phyloP scores from a whole-genome alignment of 2,113 vertebrate genomes.

The Raphicerus campestris region DNA sequence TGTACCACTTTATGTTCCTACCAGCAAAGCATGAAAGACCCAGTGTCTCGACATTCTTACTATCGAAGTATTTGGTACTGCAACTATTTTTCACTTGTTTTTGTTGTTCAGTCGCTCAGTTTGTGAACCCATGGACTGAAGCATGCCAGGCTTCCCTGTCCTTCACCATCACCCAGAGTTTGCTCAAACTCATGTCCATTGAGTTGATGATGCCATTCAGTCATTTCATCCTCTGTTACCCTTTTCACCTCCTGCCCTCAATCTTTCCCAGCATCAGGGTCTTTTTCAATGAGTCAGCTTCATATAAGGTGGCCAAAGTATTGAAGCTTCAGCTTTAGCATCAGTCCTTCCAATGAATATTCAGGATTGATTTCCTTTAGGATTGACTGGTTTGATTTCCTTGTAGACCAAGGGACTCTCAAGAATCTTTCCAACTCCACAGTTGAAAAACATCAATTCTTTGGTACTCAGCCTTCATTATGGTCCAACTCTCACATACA shows the following conservation, averaged over 20 bases:
- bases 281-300: neutral
- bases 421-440: neutral
- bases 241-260: neutral
- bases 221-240: neutral
- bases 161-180: neutral
- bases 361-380: neutral
- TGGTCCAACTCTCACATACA: neutral
- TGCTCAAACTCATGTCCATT: neutral
- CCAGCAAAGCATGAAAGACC: neutral
- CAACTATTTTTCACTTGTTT: neutral
- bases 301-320: neutral
- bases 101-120: neutral
- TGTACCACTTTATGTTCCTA: neutral
- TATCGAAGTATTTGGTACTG: neutral
- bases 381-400: neutral
- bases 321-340: neutral
- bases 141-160: neutral
- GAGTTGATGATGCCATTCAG: neutral
- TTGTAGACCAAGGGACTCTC: neutral
- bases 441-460: neutral
- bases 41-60: neutral
- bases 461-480: neutral
- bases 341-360: neutral
- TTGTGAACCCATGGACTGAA: neutral
- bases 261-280: neutral